Evolutionary conservation across 2,113 vertebrate genomes (phyloP).

Genomic region (Catharus fuscescens): DNA sequence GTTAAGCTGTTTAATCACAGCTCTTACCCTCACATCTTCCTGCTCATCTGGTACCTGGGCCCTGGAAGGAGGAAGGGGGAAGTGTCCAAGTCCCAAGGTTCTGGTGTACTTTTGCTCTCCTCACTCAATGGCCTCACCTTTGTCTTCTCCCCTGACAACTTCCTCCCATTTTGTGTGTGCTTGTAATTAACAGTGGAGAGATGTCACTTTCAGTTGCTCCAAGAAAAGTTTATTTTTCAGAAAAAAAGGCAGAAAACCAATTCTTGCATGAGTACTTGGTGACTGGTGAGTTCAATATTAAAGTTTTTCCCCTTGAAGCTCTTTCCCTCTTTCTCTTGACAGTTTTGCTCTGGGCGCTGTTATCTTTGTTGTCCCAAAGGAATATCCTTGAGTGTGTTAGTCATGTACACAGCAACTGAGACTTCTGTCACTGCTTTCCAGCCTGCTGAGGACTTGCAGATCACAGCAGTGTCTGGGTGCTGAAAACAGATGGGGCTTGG

Average conservation of each 20-base stretch:
- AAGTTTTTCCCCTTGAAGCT: background rate
- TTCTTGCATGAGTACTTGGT: background rate
- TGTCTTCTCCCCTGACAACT: background rate
- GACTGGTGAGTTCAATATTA: background rate
- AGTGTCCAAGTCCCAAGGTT: background rate
- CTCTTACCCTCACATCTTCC: background rate
- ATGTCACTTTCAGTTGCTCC: background rate
- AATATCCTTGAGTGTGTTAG: slow-evolving; percentile 16
- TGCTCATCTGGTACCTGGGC: background rate
- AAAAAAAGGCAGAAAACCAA: background rate
- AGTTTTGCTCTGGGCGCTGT: slow-evolving; percentile 12
- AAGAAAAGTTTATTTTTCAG: background rate
- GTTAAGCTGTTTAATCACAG: background rate
- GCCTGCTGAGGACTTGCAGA: background rate
- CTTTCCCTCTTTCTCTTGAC: slow-evolving; percentile 12
- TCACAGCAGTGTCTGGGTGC: background rate
- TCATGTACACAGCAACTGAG: background rate
- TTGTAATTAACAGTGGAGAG: background rate
- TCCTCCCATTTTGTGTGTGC: background rate
- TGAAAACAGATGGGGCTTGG: background rate
- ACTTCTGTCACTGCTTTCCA: slow-evolving; percentile 14
- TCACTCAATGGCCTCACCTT: background rate
- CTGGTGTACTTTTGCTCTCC: background rate
- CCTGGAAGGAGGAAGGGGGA: background rate
- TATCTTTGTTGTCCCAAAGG: slow-evolving; percentile 30